Evolutionary conservation across 2,113 vertebrate species (phyloP).

Genomic region (Mastomys coucha): DNA sequence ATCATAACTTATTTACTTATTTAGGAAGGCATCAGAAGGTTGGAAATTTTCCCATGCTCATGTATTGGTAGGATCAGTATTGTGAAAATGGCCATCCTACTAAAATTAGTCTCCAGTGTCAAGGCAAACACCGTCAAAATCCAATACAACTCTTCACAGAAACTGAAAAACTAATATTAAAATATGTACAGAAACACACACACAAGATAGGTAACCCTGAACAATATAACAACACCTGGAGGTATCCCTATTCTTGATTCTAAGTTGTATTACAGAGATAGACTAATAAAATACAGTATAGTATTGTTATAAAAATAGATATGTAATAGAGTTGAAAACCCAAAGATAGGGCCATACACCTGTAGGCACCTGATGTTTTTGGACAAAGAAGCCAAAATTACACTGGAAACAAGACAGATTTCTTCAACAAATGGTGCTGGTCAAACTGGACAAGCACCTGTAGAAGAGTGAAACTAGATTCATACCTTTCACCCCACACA

Average conservation of each 20-base stretch:
- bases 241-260: neutral
- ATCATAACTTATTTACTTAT: neutral
- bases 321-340: neutral
- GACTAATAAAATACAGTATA: neutral
- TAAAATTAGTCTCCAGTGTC: no score
- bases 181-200: neutral
- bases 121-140: no score
- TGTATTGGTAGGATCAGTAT: neutral
- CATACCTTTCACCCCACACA: neutral
- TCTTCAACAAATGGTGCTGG: neutral
- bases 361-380: neutral
- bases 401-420: neutral
- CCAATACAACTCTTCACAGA: no score
- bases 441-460: neutral
- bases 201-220: neutral
- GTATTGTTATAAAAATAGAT: neutral
- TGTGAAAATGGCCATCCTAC: no score
- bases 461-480: neutral
- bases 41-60: neutral
- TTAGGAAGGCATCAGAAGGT: neutral
- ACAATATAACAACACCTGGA: neutral
- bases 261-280: neutral
- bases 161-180: neutral
- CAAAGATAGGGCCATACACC: neutral
- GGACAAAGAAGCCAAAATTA: neutral